Base-by-base conservation (phyloP, 2,888 invertebrate genomes). In the Acleris cristana region DNA sequence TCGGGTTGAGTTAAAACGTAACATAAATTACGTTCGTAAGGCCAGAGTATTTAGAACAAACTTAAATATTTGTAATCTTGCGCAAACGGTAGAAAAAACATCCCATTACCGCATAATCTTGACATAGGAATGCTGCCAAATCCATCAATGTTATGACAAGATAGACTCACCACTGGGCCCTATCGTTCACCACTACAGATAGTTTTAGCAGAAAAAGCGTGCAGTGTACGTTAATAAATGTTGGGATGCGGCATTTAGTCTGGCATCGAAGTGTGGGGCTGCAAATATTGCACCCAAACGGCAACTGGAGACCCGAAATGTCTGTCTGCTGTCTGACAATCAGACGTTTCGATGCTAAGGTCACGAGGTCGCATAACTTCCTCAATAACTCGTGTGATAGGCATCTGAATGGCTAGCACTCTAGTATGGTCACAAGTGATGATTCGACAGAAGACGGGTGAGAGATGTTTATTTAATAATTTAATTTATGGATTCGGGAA, bases 211-310 rank as follows among this genome's bases (percentile, higher is more conserved):
- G 51, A 57, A 66, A 26, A 30, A 52, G 6, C 23, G 34, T 49
- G 51, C n/a, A 26, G 18, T 12, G 18, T 23, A 40, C n/a, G n/a
- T 40, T 10, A 57, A n/a, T 1, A 44, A 45, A 45, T 10, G 78
- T 77, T 74, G 14, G 21, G 19, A 57, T 18, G 63, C 40, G 40
- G 40, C 76, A 79, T 76, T 77, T 40, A 14, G 40, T 75, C 75
- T 85, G 85, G 83, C 86, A 85, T 84, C 83, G 81, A 81, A 84
- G 82, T 81, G 85, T 79, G 85, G 81, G 80, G 80, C 79, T 70
- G 45, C 26, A 12, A 16, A 21, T 23, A 16, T 19, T 26, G 69
- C 57, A 71, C 16, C 6, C 75, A 77, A 75, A 78, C 82, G 77
- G 77, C 74, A 70, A 80, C 75, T 77, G 26, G 53, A 26, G 12